A percentile compares a stretch with the other conserved stretches of the same genome.
Conservation (phyloP, 2,113 vertebrate genomes). For the Indri indri region DNA sequence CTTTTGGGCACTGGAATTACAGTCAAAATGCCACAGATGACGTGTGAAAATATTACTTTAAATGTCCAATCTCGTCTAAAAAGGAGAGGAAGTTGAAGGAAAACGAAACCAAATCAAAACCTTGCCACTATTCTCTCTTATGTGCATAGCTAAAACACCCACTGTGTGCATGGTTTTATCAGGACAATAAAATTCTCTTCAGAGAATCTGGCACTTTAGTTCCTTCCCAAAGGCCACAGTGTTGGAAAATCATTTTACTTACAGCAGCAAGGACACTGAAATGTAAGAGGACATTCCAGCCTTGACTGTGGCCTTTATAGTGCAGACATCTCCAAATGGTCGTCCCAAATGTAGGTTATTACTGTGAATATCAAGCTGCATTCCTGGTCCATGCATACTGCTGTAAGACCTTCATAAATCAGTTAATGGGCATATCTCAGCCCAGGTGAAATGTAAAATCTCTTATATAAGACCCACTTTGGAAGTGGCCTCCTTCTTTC, state of each 20-base stretch:
- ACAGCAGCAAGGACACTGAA: background rate
- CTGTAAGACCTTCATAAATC: background rate
- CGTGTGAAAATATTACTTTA: constrained; percentile 34
- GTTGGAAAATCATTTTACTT: constrained; percentile 32
- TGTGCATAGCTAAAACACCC: background rate
- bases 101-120: background rate
- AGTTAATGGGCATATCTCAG: background rate
- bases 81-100: background rate
- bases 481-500: background rate
- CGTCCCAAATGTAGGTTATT: background rate
- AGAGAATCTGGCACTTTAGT: background rate
- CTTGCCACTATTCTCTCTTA: background rate
- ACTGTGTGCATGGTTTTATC: background rate
- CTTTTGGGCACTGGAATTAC: constrained; percentile 2
- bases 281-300: background rate
- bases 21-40: constrained; percentile 27
- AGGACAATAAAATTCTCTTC: background rate
- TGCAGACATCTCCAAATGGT: background rate
- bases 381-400: background rate
- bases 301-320: background rate
- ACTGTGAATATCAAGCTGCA: background rate
- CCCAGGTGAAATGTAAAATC: background rate
- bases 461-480: background rate
- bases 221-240: background rate
- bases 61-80: background rate